These are phyloP conservation scores for Tiliacea citrago DNA, from an alignment of 2,888 invertebrate genomes.

Conservation along the genomic window DNA sequence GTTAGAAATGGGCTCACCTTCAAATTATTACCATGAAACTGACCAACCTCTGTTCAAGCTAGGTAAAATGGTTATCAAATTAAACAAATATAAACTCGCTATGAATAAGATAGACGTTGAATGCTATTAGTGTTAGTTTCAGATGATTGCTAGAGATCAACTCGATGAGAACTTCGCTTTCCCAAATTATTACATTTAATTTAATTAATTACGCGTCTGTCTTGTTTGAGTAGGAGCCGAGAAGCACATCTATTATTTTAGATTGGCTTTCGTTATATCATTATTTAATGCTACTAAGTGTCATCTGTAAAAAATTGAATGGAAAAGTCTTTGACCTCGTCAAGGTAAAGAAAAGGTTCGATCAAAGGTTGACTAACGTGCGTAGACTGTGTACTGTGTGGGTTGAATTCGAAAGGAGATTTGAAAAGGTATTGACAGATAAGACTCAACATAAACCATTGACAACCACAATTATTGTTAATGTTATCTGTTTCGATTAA, in stretches of 20 bases:
- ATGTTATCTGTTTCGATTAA: neutral
- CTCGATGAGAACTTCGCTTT: neutral
- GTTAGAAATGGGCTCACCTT: neutral
- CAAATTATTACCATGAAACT: too few relatives aligned
- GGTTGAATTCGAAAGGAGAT: neutral
- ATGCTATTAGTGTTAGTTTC: neutral
- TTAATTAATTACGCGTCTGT: neutral
- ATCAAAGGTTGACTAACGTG: constrained; percentile 9
- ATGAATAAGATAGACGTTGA: neutral
- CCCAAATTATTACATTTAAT: neutral
- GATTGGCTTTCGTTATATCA: neutral
- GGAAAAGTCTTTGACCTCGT: neutral
- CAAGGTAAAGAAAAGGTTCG: constrained; percentile 12
- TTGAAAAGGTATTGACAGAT: neutral
- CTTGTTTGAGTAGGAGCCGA: neutral
- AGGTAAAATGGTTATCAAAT: neutral
- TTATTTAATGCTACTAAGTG: neutral
- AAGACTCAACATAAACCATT: neutral
- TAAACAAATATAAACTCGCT: neutral
- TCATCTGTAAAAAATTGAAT: neutral
- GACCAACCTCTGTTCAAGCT: neutral
- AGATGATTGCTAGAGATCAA: neutral
- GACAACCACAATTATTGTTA: neutral
- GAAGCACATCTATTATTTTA: neutral
- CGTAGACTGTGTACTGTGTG: neutral